Evolutionary conservation across 2,888 invertebrate genomes (phyloP).

Genomic region (Lepidochrysops patricia): DNA sequence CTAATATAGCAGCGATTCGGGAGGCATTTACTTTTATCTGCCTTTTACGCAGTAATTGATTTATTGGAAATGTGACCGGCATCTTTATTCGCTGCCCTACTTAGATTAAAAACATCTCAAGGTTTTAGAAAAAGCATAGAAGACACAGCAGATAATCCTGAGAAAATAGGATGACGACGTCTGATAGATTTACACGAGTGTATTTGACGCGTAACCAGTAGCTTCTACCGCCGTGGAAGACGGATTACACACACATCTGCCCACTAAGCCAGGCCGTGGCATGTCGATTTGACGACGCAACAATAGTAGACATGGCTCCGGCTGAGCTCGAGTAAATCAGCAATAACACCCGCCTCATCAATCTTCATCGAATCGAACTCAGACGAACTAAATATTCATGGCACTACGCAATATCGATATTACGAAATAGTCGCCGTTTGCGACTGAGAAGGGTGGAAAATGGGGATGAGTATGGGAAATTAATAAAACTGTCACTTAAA

Average conservation of each 20-base stretch:
- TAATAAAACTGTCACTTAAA: conserved; percentile 86
- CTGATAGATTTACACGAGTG: conserved; percentile 1
- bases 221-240: background rate
- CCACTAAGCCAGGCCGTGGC: background rate
- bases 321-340: background rate
- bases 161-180: background rate
- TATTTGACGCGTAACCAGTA: background rate
- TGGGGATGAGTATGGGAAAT: conserved; percentile 76
- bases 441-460: conserved; percentile 60
- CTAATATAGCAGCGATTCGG: conserved; percentile 9
- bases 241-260: background rate
- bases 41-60: background rate
- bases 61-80: background rate
- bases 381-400: conserved; percentile 29
- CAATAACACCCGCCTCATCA: background rate
- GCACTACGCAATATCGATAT: conserved; percentile 27
- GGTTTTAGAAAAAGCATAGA: background rate
- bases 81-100: background rate
- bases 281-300: background rate
- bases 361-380: conserved; percentile 1
- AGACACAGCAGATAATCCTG: background rate
- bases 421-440: conserved; percentile 42
- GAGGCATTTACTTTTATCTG: conserved; percentile 6
- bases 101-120: background rate
- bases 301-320: background rate